Evolutionary conservation across 2,888 invertebrate species (phyloP).

Genomic region (Polyploca ridens): DNA sequence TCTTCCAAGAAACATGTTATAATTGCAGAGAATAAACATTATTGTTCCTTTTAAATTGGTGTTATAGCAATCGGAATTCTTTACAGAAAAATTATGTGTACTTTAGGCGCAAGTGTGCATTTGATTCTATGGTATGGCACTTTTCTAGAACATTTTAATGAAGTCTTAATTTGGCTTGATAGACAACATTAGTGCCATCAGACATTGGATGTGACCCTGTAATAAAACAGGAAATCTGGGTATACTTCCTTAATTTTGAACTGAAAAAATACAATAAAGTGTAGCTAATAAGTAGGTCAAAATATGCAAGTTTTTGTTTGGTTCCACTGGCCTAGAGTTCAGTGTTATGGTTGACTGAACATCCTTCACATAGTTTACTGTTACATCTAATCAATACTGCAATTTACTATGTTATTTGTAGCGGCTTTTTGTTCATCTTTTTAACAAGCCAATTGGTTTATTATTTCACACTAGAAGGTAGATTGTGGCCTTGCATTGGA

Average conservation of each 20-base stretch:
- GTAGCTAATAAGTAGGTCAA: neutral
- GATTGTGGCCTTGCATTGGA: no score
- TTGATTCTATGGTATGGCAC: no score
- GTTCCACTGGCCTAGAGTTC: slow-evolving; percentile 16
- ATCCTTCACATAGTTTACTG: slow-evolving; percentile 18
- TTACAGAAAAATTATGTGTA: no score
- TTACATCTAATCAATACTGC: slow-evolving; percentile 7
- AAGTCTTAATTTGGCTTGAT: neutral
- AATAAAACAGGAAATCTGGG: neutral
- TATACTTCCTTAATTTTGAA: neutral
- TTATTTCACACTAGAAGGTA: no score
- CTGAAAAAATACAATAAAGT: neutral
- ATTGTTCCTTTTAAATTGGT: no score
- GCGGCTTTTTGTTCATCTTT: no score
- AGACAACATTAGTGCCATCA: neutral
- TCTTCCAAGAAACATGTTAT: neutral
- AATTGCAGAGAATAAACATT: no score
- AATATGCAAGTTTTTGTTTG: slow-evolving; percentile 15
- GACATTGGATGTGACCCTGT: neutral
- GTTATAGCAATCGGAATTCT: no score
- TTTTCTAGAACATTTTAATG: no score
- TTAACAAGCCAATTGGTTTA: no score
- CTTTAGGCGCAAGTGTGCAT: no score
- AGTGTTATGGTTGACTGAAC: slow-evolving; percentile 15
- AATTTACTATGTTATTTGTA: neutral